Base-by-base conservation (phyloP, 2,888 invertebrate species). In the Polymixis flavicincta region DNA sequence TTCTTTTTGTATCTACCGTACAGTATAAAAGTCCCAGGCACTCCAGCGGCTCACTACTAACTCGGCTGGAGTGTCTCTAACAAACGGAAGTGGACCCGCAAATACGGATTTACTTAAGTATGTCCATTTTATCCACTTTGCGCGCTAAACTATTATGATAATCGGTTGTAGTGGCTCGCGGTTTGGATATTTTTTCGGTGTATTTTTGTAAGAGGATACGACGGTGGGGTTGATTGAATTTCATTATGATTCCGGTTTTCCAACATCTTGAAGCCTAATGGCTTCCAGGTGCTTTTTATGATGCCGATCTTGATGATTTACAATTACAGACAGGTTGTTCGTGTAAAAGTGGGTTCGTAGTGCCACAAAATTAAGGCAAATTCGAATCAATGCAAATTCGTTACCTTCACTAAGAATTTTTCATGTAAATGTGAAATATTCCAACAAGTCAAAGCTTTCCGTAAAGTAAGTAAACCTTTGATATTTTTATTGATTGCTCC, bases 101-200 rank as follows among this genome's bases (percentile, higher is more conserved):
- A 95, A 95, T 96, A 95, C 94, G 95, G 95, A 95, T 95, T 95
- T 94, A 93, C 92, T 95, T 93, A 93, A 91, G 92, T 93, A 91
- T 88, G 83, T 88, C 85, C 86, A 87, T 89, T 89, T 87, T 79
- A 77, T 87, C 84, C 80, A 86, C 85, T 89, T 86, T 85, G 76
- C 80, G 84, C 80, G 70, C 85, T 77, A 80, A 82, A 84, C 82
- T 85, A 84, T 83, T 88, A 86, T 86, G 81, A 84, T 78, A 78
- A 85, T 87, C 82, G 64, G 54, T 76, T 85, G 59, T 7, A 86
- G 79, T 76, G 65, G 63, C 52, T 64, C 60, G 54, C 28, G 37
- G 63, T 70, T 74, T 28, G 2, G 63, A 45, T 77, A 78, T 81
- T 76, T 78, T 70, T 59, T 66, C 17, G 2, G 25, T 22, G 8